Evolutionary conservation across 1,140 invertebrate species (phyloP).

Genomic region (Anoplophora glabripennis): DNA sequence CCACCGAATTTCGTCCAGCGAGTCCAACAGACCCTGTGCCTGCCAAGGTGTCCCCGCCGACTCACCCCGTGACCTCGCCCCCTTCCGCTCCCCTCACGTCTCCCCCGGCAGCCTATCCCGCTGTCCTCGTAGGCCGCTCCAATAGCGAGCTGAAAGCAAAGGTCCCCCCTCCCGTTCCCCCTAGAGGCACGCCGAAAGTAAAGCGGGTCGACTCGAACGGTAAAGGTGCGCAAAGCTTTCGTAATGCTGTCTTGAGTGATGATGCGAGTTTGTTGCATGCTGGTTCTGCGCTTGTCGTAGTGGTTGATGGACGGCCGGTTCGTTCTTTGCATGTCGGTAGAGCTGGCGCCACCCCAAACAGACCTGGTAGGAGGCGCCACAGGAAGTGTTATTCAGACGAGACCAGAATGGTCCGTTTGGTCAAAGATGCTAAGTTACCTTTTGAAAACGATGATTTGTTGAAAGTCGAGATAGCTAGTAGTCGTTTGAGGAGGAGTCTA

Average conservation of each 20-base stretch:
- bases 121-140: slow-evolving; percentile 51
- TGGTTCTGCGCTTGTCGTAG: slow-evolving; percentile 14
- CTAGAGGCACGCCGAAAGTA: slow-evolving; percentile 68
- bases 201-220: slow-evolving; percentile 52
- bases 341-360: too few species aligned
- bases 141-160: slow-evolving; percentile 58
- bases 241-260: not conserved
- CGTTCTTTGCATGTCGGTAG: too few species aligned
- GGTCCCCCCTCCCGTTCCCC: slow-evolving; percentile 77
- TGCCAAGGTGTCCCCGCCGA: not conserved
- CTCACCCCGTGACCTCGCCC: slow-evolving; percentile 36
- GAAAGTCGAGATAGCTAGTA: too few species aligned
- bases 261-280: slow-evolving; percentile 7
- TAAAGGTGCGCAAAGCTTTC: slow-evolving; percentile 41
- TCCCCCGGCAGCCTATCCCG: slow-evolving; percentile 55
- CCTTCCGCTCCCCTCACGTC: slow-evolving; percentile 54
- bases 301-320: not conserved
- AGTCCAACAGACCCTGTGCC: slow-evolving; percentile 16
- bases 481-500: too few species aligned
- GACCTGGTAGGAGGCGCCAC: too few species aligned
- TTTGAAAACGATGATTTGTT: too few species aligned
- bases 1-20: not conserved
- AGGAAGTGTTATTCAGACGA: too few species aligned
- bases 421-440: not conserved
- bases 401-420: not conserved